phyloP scores from a whole-genome alignment of 2,797 vertebrate genomes.

The Rhincodon typus region DNA sequence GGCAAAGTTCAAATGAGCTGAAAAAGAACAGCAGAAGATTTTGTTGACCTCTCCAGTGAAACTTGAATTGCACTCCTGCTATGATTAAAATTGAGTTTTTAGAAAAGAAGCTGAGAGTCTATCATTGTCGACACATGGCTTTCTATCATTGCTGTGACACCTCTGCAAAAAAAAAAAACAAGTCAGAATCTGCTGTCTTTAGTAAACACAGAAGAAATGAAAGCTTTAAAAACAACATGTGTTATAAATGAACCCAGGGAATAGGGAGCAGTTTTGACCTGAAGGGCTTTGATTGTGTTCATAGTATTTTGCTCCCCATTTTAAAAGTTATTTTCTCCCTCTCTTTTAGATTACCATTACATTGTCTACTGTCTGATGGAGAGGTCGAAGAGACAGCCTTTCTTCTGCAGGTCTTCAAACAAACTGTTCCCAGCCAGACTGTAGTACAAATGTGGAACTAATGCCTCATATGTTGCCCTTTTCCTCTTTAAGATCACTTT shows the following conservation, averaged over 20 bases:
- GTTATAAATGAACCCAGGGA: neutral
- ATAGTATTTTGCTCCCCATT: neutral
- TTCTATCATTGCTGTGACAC: neutral
- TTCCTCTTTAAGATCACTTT: neutral
- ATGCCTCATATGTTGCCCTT: neutral
- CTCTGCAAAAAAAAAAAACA: neutral
- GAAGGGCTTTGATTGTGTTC: neutral
- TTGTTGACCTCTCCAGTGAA: neutral
- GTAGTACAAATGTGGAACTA: neutral
- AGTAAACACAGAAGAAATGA: neutral
- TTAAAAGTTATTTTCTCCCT: neutral
- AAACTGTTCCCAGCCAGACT: neutral
- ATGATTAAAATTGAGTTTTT: constrained; percentile 23
- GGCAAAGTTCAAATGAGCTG: neutral
- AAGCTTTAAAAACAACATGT: neutral
- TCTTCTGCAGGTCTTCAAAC: neutral
- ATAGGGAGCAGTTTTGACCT: neutral
- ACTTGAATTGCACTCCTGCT: neutral
- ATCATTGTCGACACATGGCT: neutral
- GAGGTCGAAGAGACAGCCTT: neutral
- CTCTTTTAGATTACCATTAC: neutral
- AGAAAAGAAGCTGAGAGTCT: neutral
- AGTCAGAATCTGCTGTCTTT: neutral
- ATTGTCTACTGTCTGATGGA: neutral
- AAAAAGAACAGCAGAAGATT: neutral